phyloP scores from a whole-genome alignment of 64 coral and sea anemone genomes.

The Anthopleura sola region DNA sequence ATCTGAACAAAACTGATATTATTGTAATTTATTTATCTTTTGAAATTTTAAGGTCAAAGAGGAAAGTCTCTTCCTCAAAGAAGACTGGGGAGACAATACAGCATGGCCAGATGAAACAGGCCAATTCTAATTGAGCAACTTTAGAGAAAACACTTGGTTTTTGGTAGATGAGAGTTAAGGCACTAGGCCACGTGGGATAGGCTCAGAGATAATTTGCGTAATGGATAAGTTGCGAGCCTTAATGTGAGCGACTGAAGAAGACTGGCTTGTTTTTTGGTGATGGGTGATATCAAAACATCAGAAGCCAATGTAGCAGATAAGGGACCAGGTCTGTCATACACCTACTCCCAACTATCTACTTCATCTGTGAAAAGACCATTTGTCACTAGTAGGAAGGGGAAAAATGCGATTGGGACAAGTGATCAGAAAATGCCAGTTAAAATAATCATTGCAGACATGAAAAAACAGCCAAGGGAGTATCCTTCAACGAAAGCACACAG shows the following conservation, averaged over 20 bases:
- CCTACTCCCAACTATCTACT: not conserved
- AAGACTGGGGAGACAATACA: conserved; percentile 32
- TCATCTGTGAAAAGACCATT: not conserved
- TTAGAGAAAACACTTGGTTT: conserved; percentile 7
- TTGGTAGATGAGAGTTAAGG: not conserved
- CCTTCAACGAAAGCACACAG: not conserved
- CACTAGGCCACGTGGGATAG: no score
- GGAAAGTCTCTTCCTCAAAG: conserved; percentile 29
- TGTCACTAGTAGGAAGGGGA: not conserved
- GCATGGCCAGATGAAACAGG: conserved; percentile 31
- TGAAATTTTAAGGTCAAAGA: not conserved
- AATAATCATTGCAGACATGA: not conserved
- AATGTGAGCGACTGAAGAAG: no score
- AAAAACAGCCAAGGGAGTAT: conserved; percentile 1
- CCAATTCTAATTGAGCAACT: conserved; percentile 16
- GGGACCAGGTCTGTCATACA: not conserved
- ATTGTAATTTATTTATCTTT: not conserved
- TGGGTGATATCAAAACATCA: no score
- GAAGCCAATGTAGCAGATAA: not conserved
- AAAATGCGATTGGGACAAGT: not conserved
- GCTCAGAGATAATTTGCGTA: no score
- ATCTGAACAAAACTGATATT: no score
- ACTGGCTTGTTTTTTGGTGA: no score
- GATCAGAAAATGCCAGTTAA: not conserved
- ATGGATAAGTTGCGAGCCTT: no score